Evolutionary conservation across 1,140 invertebrate species (phyloP), one percentile per base, ranked within the genome.

Genomic region (Helicoverpa zea): DNA sequence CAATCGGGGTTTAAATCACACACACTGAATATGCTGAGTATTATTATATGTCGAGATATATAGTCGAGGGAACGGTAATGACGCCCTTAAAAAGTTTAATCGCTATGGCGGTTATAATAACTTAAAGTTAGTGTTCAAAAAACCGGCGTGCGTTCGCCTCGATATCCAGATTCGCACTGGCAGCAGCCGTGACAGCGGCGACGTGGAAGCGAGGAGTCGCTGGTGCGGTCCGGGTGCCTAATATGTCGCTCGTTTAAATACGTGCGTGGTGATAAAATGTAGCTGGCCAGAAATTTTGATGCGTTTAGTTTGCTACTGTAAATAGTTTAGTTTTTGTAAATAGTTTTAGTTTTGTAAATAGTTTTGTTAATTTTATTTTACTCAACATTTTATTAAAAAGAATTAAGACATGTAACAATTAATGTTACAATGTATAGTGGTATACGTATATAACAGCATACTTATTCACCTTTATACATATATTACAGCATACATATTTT

Each of bases 1-100:
- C 56, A 23, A 58, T 58, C 18, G 56, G 16, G 56, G 56, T 58
- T 58, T 23, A 58, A 58, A 18, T 58, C 56, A 58, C 56, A 58
- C 56, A 58, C 56, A 58, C 56, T 18, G 56, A 58, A 58, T 18
- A 58, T 11, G 16, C 5, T 58, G 16, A 9, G 16, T 16, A 16
- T 23, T 23, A 58, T 23, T 18, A 58, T 18, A 58, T 58, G 18
- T 23, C 23, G 23, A 23, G 23, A 23, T 23, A 23, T 23, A 23
- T 23, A 23, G 23, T 58, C 51, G 51, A 54, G 56, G 56, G 56
- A 58, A 58, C 56, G 56, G 56, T 58, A 58, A 16, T n/a, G 56
- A 58, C 12, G 56, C 56, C 56, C 18, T 58, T 2, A 58, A 23
- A 18, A 58, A 18, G 11, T 4, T 18, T 58, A 18, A 9, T 58